These are phyloP conservation scores for Spialia ferax DNA, from an alignment of 2,888 invertebrate species.

Conservation along the genomic window DNA sequence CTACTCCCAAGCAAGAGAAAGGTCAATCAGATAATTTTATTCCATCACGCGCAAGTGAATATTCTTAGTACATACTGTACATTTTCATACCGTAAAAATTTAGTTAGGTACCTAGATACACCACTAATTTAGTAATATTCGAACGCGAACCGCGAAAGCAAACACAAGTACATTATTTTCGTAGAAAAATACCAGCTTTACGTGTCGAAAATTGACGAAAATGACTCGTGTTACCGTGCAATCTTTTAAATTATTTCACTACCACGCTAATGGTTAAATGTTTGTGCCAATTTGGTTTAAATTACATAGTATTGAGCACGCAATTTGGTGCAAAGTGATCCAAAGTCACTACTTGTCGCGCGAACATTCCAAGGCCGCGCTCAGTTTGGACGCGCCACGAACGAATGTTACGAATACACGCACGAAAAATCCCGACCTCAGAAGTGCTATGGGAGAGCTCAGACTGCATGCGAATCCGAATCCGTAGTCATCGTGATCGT, in stretches of 20 bases:
- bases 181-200: constrained; percentile 14
- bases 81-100: neutral
- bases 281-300: constrained; percentile 23
- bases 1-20: too few species aligned
- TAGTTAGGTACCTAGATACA: too few species aligned
- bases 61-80: neutral
- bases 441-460: too few species aligned
- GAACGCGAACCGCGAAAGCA: constrained; percentile 24
- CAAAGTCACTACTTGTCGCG: neutral
- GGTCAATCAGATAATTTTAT: neutral
- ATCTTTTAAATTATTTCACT: constrained; percentile 31
- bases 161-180: constrained; percentile 15
- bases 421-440: too few species aligned
- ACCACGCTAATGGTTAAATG: constrained; percentile 25
- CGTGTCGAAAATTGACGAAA: constrained; percentile 34
- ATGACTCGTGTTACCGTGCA: constrained; percentile 19
- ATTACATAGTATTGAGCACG: constrained; percentile 23
- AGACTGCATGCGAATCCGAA: too few species aligned
- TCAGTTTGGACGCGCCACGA: too few species aligned
- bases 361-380: neutral
- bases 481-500: too few species aligned
- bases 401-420: too few species aligned
- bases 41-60: neutral
- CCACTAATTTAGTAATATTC: constrained; percentile 5
- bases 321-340: constrained; percentile 20